phyloP scores from a whole-genome alignment of 2,797 vertebrate species.

The Ptychadena robeensis region DNA sequence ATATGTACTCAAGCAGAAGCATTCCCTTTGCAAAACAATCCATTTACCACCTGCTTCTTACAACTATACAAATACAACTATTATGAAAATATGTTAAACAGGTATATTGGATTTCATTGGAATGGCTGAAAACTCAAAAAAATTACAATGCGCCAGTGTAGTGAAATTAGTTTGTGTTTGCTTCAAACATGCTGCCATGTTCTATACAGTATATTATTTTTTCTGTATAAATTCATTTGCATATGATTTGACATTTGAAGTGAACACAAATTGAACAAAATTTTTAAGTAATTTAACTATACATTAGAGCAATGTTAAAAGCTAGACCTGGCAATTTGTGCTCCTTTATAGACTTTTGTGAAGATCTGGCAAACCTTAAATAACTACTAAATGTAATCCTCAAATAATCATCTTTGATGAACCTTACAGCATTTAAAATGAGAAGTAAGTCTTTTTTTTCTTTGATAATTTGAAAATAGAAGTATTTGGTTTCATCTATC shows the following conservation, averaged over 20 bases:
- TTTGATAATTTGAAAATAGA: not conserved
- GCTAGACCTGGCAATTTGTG: not conserved
- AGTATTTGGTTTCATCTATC: not conserved
- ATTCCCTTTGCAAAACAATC: slow-evolving; percentile 45
- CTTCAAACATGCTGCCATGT: not conserved
- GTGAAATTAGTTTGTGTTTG: not conserved
- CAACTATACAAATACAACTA: not conserved
- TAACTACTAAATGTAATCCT: not conserved
- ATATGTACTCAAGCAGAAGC: slow-evolving; percentile 10
- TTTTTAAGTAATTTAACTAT: not conserved
- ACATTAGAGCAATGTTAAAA: not conserved
- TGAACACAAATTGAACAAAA: not conserved
- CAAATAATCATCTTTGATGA: not conserved
- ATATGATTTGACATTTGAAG: not conserved
- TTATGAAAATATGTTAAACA: not conserved
- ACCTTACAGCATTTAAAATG: not conserved
- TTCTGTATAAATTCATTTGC: not conserved
- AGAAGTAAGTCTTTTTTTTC: not conserved
- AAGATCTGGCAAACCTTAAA: not conserved
- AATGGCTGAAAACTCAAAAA: not conserved
- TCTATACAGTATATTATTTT: not conserved
- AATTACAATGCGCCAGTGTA: not conserved
- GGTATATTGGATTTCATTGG: not conserved
- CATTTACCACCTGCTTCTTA: slow-evolving; percentile 16
- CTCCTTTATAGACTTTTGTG: not conserved